phyloP scores from a whole-genome alignment of 2,888 invertebrate species.

The Cabera pusaria region DNA sequence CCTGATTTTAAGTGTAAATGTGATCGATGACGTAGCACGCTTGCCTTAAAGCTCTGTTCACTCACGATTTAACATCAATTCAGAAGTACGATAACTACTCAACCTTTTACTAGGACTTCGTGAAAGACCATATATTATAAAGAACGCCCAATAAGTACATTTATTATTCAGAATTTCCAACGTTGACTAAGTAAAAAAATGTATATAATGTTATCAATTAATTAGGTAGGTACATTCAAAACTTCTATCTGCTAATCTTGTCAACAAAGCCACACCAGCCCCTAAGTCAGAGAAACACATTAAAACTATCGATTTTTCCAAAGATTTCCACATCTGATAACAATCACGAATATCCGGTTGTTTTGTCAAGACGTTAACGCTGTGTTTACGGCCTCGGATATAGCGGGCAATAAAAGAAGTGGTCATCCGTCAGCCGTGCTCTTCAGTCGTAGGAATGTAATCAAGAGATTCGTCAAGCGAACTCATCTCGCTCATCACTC shows the following conservation, averaged over 20 bases:
- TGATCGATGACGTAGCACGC: too few relatives aligned
- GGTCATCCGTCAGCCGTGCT: slow-evolving; percentile 64
- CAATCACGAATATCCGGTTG: slow-evolving; percentile 25
- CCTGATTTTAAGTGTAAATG: too few relatives aligned
- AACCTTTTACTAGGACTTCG: too few relatives aligned
- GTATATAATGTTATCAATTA: not conserved
- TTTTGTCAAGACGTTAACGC: slow-evolving; percentile 43
- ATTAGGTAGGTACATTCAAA: not conserved
- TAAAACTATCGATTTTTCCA: slow-evolving; percentile 20
- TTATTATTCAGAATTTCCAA: too few relatives aligned
- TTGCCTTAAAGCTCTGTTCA: too few relatives aligned
- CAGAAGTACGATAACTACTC: too few relatives aligned
- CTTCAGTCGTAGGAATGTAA: slow-evolving; percentile 65
- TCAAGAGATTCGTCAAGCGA: slow-evolving; percentile 67
- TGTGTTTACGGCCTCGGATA: slow-evolving; percentile 52
- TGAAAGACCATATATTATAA: too few relatives aligned
- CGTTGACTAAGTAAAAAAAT: not conserved
- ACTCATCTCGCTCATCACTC: slow-evolving; percentile 47
- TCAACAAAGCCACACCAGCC: too few relatives aligned
- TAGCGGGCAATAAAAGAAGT: slow-evolving; percentile 59
- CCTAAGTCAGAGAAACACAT: too few relatives aligned
- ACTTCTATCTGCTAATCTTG: slow-evolving; percentile 28
- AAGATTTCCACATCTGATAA: slow-evolving; percentile 12
- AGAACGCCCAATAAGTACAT: too few relatives aligned
- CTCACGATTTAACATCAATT: too few relatives aligned